phyloP scores from a whole-genome alignment of 2,113 vertebrate species.

The Oncorhynchus clarkii region DNA sequence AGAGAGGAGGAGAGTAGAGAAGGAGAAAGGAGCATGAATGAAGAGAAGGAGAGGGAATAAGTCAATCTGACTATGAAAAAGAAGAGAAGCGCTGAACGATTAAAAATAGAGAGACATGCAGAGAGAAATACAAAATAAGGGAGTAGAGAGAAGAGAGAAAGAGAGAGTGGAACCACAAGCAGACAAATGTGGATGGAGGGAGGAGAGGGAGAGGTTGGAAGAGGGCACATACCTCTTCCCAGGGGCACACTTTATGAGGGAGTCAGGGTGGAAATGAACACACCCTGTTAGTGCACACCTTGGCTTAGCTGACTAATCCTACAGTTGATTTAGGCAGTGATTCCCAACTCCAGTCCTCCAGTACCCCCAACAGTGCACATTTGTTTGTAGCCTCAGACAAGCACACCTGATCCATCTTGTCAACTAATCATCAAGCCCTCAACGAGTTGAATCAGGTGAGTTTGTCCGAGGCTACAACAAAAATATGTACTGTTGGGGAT shows the following conservation, averaged over 20 bases:
- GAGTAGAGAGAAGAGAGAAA: neutral
- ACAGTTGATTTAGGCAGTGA: too few species aligned
- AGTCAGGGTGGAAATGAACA: too few species aligned
- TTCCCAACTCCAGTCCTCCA: constrained; percentile 39
- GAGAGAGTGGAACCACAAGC: too few species aligned
- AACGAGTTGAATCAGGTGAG: too few species aligned
- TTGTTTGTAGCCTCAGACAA: too few species aligned
- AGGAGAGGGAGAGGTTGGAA: constrained; percentile 16
- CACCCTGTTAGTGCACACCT: too few species aligned
- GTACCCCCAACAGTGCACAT: neutral
- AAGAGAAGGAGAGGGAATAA: constrained; percentile 6
- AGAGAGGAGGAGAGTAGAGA: constrained; percentile 4
- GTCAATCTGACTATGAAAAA: constrained; percentile 1
- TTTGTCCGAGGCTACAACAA: too few species aligned
- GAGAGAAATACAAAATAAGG: neutral
- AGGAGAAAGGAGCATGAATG: constrained; percentile 45
- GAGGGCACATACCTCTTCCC: constrained; percentile 31
- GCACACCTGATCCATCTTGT: too few species aligned
- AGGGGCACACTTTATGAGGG: too few species aligned
- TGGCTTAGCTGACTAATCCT: too few species aligned
- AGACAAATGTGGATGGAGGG: constrained; percentile 3
- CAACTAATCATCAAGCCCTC: too few species aligned
- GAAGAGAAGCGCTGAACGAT: neutral
- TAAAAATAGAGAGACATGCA: too few species aligned
- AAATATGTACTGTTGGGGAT: constrained; percentile 63